Evolutionary conservation across 1,140 invertebrate genomes (phyloP), one percentile per base, ranked within the genome.

Genomic region (Drosophila saltans): DNA sequence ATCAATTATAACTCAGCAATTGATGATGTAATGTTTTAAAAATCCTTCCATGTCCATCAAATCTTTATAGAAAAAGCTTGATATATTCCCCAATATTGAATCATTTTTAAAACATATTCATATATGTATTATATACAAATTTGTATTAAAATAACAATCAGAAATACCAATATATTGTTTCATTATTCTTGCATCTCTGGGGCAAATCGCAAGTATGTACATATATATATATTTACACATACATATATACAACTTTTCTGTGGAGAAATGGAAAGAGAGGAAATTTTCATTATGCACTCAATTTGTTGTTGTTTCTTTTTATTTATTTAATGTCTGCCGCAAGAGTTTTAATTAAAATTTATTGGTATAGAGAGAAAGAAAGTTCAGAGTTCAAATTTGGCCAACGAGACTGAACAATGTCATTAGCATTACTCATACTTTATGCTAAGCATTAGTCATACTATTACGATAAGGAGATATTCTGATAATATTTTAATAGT

Each of bases 301-400:
- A 52, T 52, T 52, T 52, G 2, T 26, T 52, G 16, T 48, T 36
- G 33, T 36, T 36, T 7, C 2, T 52, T 26, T 52, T 52, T 52
- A 21, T 52, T 52, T 52, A 24, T 52, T 52, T 52, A 52, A 52
- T 26, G 45, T 52, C 45, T 8, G 21, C 45, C 45, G 45, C 45
- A 52, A 52, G 45, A 52, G 45, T 52, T 52, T 52, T 52, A 52
- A 52, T 52, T 52, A 52, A 52, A 52, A 26, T 52, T 52, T 52
- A 52, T 52, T 52, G 3, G 45, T 2, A 4, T 26, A 26, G 40
- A 39, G 21, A 1, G 21, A 52, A 1, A 26, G 8, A 52, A 52
- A 52, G 45, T 52, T 52, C 45, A 52, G 45, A 52, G 45, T 52
- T 52, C 21, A 52, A 52, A 10, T 26, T 26, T 24, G 24, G 45